Evolutionary conservation across 2,888 invertebrate genomes (phyloP).

Genomic region (Caradrina clavipalpis): DNA sequence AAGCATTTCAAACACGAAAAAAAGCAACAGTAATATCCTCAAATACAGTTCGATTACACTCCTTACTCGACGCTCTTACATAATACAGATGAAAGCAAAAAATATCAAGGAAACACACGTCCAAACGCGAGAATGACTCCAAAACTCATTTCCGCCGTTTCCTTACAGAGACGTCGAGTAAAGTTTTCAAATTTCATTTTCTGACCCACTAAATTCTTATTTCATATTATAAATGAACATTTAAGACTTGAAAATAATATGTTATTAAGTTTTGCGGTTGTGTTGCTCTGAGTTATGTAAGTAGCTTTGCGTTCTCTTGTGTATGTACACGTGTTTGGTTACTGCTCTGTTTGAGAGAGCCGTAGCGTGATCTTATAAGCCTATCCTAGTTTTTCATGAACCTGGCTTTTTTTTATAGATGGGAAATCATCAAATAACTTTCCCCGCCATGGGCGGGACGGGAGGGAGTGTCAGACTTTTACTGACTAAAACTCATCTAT

Average conservation of each 20-base stretch:
- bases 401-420: too few species aligned
- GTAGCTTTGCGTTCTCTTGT: background rate
- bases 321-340: too few species aligned
- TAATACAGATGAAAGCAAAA: constrained; percentile 35
- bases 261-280: constrained; percentile 37
- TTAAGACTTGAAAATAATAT: constrained; percentile 25
- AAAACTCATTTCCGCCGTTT: constrained; percentile 67
- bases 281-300: background rate
- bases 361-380: too few species aligned
- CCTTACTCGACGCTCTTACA: background rate
- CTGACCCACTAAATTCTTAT: constrained; percentile 56
- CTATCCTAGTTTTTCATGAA: too few species aligned
- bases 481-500: too few species aligned
- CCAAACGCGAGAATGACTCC: constrained; percentile 60
- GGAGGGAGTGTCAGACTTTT: too few species aligned
- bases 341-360: too few species aligned
- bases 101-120: constrained; percentile 60
- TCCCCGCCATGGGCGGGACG: too few species aligned
- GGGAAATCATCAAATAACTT: too few species aligned
- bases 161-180: constrained; percentile 48
- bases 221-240: constrained; percentile 43
- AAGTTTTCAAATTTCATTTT: constrained; percentile 68
- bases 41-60: constrained; percentile 20
- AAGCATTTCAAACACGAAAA: too few species aligned
- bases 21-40: constrained; percentile 13